These are phyloP conservation scores for Zaprionus ornatus DNA, from an alignment of 1,140 invertebrate species.

Conservation along the genomic window DNA sequence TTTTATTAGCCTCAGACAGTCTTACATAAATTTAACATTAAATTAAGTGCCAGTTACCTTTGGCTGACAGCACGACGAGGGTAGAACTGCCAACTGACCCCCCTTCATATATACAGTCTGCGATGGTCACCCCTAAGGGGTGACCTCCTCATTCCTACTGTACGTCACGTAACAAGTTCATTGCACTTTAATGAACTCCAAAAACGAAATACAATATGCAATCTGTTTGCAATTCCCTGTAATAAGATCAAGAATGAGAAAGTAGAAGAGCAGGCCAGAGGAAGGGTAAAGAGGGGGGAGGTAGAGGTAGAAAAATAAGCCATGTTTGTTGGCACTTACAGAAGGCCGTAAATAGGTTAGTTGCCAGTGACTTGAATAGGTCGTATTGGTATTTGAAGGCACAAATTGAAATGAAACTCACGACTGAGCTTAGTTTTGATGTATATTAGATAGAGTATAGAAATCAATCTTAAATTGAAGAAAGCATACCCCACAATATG, in stretches of 20 bases:
- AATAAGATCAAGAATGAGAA: slow-evolving; percentile 10
- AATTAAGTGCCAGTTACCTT: slow-evolving; percentile 72
- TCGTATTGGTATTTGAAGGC: background rate
- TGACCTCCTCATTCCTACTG: background rate
- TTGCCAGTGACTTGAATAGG: background rate
- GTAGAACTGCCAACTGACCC: slow-evolving; percentile 38
- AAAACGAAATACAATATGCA: slow-evolving; percentile 44
- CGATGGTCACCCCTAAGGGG: background rate
- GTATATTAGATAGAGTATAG: background rate
- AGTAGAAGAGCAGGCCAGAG: background rate
- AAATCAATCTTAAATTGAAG: background rate
- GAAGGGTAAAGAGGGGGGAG: background rate
- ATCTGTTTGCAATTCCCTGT: slow-evolving; percentile 21
- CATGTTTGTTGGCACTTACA: background rate
- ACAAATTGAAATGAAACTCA: background rate
- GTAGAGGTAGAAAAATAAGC: background rate
- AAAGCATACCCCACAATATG: too few relatives aligned
- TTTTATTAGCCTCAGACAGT: slow-evolving; percentile 73
- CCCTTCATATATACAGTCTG: slow-evolving; percentile 27
- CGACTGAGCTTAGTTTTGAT: background rate
- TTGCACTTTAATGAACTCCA: slow-evolving; percentile 73
- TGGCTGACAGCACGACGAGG: slow-evolving; percentile 16
- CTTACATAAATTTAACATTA: slow-evolving; percentile 79
- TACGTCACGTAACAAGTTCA: slow-evolving; percentile 58
- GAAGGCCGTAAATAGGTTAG: background rate